These are phyloP conservation scores for Sarcophaga subvicina DNA, from an alignment of 2,888 invertebrate genomes.

Conservation along the genomic window DNA sequence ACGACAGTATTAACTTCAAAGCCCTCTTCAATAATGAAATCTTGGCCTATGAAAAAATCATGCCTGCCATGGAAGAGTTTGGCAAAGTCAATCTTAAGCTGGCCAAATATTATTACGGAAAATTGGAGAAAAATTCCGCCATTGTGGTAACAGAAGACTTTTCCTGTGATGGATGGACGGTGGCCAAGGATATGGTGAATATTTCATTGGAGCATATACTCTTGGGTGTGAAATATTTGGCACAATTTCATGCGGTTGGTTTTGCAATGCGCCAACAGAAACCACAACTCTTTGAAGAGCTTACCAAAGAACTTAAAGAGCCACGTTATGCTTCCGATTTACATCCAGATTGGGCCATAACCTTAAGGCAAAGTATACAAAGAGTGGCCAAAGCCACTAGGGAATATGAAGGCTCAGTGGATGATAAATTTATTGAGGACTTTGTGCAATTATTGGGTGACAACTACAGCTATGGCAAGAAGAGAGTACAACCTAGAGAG, in stretches of 20 bases:
- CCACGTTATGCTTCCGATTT: constrained; percentile 73
- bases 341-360: constrained; percentile 70
- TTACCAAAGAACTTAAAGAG: constrained; percentile 74
- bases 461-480: constrained; percentile 70
- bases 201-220: constrained; percentile 78
- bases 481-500: constrained; percentile 77
- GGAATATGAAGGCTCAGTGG: constrained; percentile 73
- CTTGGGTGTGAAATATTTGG: constrained; percentile 76
- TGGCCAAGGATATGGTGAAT: constrained; percentile 74
- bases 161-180: constrained; percentile 73
- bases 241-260: constrained; percentile 78
- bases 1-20: constrained; percentile 74
- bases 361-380: constrained; percentile 55
- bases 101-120: constrained; percentile 77
- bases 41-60: constrained; percentile 75
- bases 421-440: constrained; percentile 73
- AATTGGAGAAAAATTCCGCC: constrained; percentile 72
- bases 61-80: constrained; percentile 74
- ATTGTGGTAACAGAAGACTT: constrained; percentile 78
- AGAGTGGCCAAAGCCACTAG: constrained; percentile 70
- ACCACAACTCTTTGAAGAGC: constrained; percentile 71
- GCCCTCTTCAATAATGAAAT: constrained; percentile 79
- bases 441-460: constrained; percentile 69
- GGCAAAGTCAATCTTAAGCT: constrained; percentile 70
- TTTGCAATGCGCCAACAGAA: constrained; percentile 77